Conservation (phyloP, 2,888 invertebrate genomes). For the Desoria tigrina region DNA sequence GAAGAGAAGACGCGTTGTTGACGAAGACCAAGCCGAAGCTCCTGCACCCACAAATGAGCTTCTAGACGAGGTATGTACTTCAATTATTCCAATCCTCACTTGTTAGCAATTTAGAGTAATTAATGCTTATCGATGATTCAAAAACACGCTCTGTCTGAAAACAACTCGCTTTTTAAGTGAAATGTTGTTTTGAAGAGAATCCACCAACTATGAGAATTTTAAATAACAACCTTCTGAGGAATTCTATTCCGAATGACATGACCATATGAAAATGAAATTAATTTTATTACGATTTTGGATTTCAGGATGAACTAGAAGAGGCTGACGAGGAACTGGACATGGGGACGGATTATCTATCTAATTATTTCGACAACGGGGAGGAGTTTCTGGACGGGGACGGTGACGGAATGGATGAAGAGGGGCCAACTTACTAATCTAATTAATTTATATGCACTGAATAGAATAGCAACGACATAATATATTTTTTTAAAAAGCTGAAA, state of each 20-base stretch:
- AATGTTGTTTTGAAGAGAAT: slow-evolving; percentile 3
- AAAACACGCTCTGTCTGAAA: background rate
- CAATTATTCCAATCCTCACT: too few relatives aligned
- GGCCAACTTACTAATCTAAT: slow-evolving; percentile 39
- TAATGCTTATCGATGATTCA: background rate
- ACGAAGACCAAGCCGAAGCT: slow-evolving; percentile 2
- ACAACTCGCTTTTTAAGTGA: background rate
- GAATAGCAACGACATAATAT: too few relatives aligned
- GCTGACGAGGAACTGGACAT: slow-evolving; percentile 64
- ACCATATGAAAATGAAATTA: background rate
- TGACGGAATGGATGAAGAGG: slow-evolving; percentile 56
- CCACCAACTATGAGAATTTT: slow-evolving; percentile 15
- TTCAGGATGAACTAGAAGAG: slow-evolving; percentile 61
- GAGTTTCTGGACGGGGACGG: slow-evolving; percentile 61
- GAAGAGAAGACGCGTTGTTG: too few relatives aligned
- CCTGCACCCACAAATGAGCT: slow-evolving; percentile 17
- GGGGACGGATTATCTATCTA: slow-evolving; percentile 54
- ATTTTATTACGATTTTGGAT: slow-evolving; percentile 2
- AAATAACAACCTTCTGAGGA: background rate
- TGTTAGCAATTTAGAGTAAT: too few relatives aligned
- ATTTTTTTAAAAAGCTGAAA: background rate
- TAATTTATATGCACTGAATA: too few relatives aligned
- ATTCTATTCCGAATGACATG: background rate
- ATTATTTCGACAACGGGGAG: slow-evolving; percentile 58
- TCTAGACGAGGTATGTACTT: slow-evolving; percentile 24